Percentiles rank a stretch among this genome's conserved stretches.
phyloP scores from a whole-genome alignment of 2,113 vertebrate species.

The Alligator mississippiensis region DNA sequence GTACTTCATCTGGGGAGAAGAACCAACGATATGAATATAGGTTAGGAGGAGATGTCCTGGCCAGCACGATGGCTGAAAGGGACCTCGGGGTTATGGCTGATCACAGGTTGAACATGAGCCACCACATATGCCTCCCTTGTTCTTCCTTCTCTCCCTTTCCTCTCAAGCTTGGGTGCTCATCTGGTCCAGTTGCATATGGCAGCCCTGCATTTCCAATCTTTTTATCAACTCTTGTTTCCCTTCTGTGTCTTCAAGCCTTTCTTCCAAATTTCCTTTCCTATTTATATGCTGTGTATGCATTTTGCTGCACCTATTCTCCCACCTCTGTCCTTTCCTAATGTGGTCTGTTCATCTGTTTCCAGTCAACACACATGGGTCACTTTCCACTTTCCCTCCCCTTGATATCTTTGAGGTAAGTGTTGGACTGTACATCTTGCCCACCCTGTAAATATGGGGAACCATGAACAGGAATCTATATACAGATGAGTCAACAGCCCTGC shows the following conservation, averaged over 20 bases:
- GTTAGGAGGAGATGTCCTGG: too few species aligned
- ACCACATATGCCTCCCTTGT: not conserved
- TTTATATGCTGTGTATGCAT: not conserved
- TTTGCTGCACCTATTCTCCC: not conserved
- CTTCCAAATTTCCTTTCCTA: not conserved
- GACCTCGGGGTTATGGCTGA: too few species aligned
- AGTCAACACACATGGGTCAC: too few species aligned
- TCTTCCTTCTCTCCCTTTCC: not conserved
- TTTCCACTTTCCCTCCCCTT: not conserved
- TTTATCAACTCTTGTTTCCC: not conserved
- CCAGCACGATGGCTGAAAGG: too few species aligned
- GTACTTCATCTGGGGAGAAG: too few species aligned
- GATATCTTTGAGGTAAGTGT: not conserved
- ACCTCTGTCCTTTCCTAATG: too few species aligned
- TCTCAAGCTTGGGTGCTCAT: not conserved
- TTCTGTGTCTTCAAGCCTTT: not conserved
- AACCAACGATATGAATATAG: too few species aligned
- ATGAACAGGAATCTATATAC: not conserved
- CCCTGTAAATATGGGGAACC: not conserved
- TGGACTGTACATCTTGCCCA: not conserved
- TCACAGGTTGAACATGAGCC: too few species aligned
- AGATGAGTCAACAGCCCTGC: not conserved
- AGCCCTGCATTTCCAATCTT: not conserved
- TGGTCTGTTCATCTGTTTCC: not conserved
- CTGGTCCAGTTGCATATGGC: too few species aligned